These are phyloP conservation scores for Parascotia fuliginaria DNA, from an alignment of 2,888 invertebrate species.

Conservation along the genomic window DNA sequence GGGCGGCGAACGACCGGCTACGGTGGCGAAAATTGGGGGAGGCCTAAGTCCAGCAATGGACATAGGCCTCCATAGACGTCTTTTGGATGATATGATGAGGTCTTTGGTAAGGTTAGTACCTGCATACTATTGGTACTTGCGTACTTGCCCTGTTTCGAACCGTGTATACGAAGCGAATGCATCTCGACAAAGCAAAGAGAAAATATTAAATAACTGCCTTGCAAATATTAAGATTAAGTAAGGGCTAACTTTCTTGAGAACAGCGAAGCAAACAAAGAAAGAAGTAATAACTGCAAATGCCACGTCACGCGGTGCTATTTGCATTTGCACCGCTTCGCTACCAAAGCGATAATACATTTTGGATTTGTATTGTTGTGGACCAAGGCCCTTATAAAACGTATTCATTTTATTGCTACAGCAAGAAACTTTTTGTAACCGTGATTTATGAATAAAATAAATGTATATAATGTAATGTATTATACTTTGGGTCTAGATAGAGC, in stretches of 20 bases:
- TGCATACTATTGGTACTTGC: no score
- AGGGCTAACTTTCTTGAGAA: slow-evolving; percentile 13
- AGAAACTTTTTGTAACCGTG: background rate
- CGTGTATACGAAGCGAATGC: no score
- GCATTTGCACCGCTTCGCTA: slow-evolving; percentile 13
- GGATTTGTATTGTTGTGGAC: slow-evolving; percentile 17
- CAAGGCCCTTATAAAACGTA: slow-evolving; percentile 14
- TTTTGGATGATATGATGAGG: no score
- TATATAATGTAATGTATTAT: no score
- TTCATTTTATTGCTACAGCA: slow-evolving; percentile 1
- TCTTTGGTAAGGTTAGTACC: no score
- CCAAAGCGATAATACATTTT: slow-evolving; percentile 2
- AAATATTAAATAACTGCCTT: background rate
- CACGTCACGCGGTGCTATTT: slow-evolving; percentile 21
- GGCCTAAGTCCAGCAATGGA: no score
- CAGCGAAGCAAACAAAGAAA: slow-evolving; percentile 17
- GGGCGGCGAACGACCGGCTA: no score
- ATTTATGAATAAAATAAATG: background rate
- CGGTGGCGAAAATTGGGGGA: no score
- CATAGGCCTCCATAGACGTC: no score
- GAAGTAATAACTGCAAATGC: slow-evolving; percentile 19
- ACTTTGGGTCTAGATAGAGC: no score
- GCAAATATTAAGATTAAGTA: background rate
- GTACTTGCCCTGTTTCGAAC: no score
- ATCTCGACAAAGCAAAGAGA: no score